A percentile compares a stretch with the other conserved stretches of the same genome.
phyloP scores from a whole-genome alignment of 2,113 vertebrate genomes.

The Labeo catla region DNA sequence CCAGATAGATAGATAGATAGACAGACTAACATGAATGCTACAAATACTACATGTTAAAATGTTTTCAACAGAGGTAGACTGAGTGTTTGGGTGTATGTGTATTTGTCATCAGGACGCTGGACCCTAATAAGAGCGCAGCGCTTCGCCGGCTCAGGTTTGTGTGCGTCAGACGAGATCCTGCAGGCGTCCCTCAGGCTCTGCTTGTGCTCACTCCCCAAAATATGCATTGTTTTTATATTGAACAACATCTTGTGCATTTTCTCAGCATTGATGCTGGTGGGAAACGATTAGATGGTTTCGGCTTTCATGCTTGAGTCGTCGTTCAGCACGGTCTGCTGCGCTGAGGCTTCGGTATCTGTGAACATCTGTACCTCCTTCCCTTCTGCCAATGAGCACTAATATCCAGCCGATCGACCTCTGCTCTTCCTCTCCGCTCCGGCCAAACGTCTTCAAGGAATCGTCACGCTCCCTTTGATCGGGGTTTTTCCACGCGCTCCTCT shows the following conservation, averaged over 20 bases:
- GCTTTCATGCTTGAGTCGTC: conserved; percentile 25
- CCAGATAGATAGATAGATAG: too few species aligned
- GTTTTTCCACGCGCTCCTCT: background rate
- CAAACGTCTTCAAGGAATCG: background rate
- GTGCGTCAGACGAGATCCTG: background rate
- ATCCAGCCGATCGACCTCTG: conserved; percentile 74
- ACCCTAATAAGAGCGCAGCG: background rate
- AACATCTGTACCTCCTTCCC: conserved; percentile 74
- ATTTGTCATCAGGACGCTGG: background rate
- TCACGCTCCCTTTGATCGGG: background rate
- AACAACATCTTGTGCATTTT: background rate
- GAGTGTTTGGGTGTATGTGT: background rate
- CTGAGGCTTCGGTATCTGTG: conserved; percentile 9
- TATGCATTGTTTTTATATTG: background rate
- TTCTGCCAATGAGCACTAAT: conserved; percentile 62
- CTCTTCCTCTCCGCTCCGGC: conserved; percentile 14
- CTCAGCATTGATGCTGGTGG: conserved; percentile 5
- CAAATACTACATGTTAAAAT: background rate
- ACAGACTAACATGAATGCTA: background rate
- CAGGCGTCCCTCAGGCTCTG: background rate
- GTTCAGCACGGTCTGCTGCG: conserved; percentile 22
- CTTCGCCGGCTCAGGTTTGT: background rate
- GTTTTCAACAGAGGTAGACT: background rate
- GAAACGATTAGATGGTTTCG: conserved; percentile 8
- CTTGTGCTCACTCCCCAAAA: background rate